These are phyloP conservation scores for Mamestra brassicae DNA, from an alignment of 2,888 invertebrate genomes.

Conservation along the genomic window DNA sequence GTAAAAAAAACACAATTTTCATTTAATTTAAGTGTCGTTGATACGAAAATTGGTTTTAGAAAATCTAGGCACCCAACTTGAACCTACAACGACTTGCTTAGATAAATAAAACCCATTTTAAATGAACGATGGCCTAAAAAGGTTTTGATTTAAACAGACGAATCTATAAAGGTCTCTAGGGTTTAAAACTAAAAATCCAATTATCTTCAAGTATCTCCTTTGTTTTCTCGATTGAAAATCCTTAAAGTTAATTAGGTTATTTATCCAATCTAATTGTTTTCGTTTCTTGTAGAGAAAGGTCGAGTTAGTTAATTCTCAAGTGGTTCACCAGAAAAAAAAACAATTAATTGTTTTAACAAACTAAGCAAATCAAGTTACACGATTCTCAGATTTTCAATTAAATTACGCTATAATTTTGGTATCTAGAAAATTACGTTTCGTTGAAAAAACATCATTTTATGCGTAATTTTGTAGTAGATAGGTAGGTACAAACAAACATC, in stretches of 20 bases:
- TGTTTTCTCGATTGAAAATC: conserved; percentile 31
- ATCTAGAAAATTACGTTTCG: neutral
- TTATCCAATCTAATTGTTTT: conserved; percentile 49
- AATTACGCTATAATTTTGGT: neutral
- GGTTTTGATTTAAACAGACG: neutral
- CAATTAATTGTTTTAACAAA: conserved; percentile 38
- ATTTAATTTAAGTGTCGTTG: neutral
- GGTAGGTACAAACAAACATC: too few relatives aligned
- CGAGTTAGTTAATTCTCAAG: conserved; percentile 19
- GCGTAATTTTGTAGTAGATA: neutral
- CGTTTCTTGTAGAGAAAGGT: conserved; percentile 8
- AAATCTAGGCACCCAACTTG: neutral
- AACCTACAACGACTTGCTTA: conserved; percentile 1
- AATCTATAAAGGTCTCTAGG: neutral
- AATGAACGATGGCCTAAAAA: conserved; percentile 9
- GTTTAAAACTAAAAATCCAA: conserved; percentile 20
- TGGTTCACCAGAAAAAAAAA: conserved; percentile 33
- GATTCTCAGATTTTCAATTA: conserved; percentile 24
- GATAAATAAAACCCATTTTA: conserved; percentile 25
- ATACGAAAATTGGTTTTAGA: neutral
- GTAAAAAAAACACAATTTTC: neutral
- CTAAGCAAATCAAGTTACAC: conserved; percentile 17
- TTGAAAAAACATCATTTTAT: neutral
- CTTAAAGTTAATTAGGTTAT: conserved; percentile 52
- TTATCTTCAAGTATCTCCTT: conserved; percentile 20